phyloP scores from a whole-genome alignment of 2,888 invertebrate species.

The Phlogophora meticulosa region DNA sequence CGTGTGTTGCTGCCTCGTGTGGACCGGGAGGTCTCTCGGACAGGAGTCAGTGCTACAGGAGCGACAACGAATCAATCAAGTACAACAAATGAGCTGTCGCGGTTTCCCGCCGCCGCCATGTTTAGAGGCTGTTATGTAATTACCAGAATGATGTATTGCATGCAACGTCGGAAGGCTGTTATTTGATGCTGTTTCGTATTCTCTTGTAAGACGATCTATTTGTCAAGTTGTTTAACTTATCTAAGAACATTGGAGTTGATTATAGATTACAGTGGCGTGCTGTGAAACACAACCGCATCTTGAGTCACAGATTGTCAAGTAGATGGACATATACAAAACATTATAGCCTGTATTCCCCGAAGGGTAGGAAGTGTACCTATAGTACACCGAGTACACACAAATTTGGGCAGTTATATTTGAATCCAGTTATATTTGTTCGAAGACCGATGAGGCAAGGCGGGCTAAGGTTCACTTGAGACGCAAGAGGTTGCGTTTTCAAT shows the following conservation, averaged over 20 bases:
- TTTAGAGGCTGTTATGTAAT: background rate
- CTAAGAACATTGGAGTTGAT: background rate
- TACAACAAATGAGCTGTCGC: constrained; percentile 9
- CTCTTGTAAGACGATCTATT: constrained; percentile 10
- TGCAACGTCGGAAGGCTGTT: background rate
- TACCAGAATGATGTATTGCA: background rate
- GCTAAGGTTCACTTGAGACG: too few relatives aligned
- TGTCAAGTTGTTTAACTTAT: background rate
- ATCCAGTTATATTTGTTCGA: too few relatives aligned
- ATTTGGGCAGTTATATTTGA: too few relatives aligned
- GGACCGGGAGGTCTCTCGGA: too few relatives aligned
- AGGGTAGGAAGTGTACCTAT: too few relatives aligned
- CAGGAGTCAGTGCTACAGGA: background rate
- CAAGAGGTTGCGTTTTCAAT: too few relatives aligned
- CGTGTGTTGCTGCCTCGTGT: background rate
- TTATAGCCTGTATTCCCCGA: too few relatives aligned
- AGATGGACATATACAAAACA: too few relatives aligned
- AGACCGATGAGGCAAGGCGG: too few relatives aligned
- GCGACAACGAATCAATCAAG: constrained; percentile 10
- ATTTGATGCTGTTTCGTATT: constrained; percentile 2
- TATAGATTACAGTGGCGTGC: background rate
- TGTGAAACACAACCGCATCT: too few relatives aligned
- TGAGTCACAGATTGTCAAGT: too few relatives aligned
- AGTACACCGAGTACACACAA: too few relatives aligned
- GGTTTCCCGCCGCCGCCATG: background rate